Base-by-base conservation (phyloP, 2,797 vertebrate genomes). In the Sphaeramia orbicularis region DNA sequence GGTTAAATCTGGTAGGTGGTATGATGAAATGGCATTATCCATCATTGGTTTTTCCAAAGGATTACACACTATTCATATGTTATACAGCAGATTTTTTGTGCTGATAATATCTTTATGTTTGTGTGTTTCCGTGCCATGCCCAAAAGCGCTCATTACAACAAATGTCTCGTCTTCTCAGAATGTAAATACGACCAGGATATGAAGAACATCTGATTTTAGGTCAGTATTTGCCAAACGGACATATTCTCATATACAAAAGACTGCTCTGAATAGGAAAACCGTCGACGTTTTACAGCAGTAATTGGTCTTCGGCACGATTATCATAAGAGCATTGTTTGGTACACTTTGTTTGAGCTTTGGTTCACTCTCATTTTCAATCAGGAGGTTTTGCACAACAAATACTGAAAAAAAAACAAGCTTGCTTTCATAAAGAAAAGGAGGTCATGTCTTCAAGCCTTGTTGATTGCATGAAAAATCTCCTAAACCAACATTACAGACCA, bases 301-400 rank as follows among this genome's bases (percentile, higher is more conserved):
- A 55, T 11, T n/a, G 9, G 16, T 27, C 19, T 35, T 52, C 21
- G 32, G 10, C 1, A 38, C 18, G 24, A 0, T 60, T 38, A 36
- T 27, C 60, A 43, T 43, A 30, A 15, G 7, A 13, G n/a, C 11
- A 3, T 48, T 63, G 18, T 35, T 38, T 13, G 48, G 30, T 11
- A 1, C 1, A 2, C 13, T 35, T 35, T 35, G 7, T 8, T 35
- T 35, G 32, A 9, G 9, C 32, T 35, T 35, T 35, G 7, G 32
- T 35, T 35, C 32, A 35, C 7, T 10, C 27, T 30, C 27, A 30
- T 6, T 30, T 30, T 30, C 27, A 30, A 30, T 8, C 27, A 30
- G 27, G 27, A 30, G 5, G 27, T 30, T 30, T 30, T 30, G 27
- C 4, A 4, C 32, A 65, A 69, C 65, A 49, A 61, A 70, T 21